Percentiles rank a stretch among this genome's conserved stretches.
Evolutionary conservation across 2,888 invertebrate species (phyloP).

Genomic region (Campaea margaritaria): DNA sequence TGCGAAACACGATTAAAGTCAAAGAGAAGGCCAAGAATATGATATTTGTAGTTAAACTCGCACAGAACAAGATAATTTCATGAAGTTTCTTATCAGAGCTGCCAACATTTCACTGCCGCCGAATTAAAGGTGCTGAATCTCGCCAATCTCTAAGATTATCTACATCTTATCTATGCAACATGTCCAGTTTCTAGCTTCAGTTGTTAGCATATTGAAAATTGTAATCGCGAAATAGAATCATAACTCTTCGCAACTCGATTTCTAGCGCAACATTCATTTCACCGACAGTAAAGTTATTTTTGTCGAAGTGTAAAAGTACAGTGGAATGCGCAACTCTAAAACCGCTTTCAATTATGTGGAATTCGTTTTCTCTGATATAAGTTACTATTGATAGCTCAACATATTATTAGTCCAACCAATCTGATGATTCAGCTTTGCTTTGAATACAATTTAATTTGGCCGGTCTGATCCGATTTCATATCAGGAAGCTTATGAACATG

Average conservation of each 20-base stretch:
- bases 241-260: constrained; percentile 26
- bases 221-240: constrained; percentile 26
- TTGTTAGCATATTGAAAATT: constrained; percentile 34
- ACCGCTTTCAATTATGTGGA: constrained; percentile 47
- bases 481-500: constrained; percentile 24
- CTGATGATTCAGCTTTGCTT: constrained; percentile 2
- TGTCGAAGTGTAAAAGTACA: constrained; percentile 49
- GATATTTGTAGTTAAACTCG: too few species aligned
- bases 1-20: background rate
- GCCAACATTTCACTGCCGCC: constrained; percentile 1
- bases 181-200: constrained; percentile 25
- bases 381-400: background rate
- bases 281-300: constrained; percentile 51
- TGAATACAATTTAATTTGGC: constrained; percentile 17
- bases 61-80: background rate
- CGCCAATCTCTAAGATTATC: constrained; percentile 7
- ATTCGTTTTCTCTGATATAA: constrained; percentile 23
- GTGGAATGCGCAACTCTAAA: constrained; percentile 49
- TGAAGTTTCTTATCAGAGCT: background rate
- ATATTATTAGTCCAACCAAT: too few species aligned
- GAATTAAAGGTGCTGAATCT: background rate
- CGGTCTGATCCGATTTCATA: constrained; percentile 10
- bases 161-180: constrained; percentile 5
- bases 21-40: too few species aligned
- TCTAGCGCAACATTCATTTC: constrained; percentile 34